Conservation (phyloP, 2,797 vertebrate species). For the Austrolebias charrua region DNA sequence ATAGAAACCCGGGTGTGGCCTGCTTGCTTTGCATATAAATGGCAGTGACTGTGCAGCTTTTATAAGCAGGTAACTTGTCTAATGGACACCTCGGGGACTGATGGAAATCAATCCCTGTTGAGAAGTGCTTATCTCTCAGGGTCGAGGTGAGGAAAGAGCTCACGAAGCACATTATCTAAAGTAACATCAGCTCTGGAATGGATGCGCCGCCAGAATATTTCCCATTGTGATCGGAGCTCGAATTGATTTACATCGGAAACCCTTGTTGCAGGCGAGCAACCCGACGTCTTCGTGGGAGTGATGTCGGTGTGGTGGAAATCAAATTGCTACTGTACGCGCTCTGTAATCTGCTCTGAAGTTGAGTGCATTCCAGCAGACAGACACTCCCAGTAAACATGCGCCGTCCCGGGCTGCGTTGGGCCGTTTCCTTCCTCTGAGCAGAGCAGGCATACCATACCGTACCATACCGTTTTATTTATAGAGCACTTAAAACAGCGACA, state of each 20-base stretch:
- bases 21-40: conserved; percentile 23
- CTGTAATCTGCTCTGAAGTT: conserved; percentile 56
- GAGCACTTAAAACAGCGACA: too few relatives aligned
- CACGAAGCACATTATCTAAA: conserved; percentile 56
- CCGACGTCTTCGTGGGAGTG: background rate
- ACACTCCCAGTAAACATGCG: conserved; percentile 72
- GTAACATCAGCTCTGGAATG: conserved; percentile 49
- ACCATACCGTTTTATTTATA: too few relatives aligned
- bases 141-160: conserved; percentile 16
- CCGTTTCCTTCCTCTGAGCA: conserved; percentile 41
- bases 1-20: conserved; percentile 45
- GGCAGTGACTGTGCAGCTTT: conserved; percentile 2
- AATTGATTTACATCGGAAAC: conserved; percentile 28
- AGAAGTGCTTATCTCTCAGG: conserved; percentile 50
- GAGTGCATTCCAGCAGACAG: conserved; percentile 69
- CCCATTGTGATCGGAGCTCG: conserved; percentile 30
- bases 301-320: conserved; percentile 13
- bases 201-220: conserved; percentile 49
- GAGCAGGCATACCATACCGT: too few relatives aligned
- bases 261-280: background rate
- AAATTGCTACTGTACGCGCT: conserved; percentile 34
- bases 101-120: conserved; percentile 62
- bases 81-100: conserved; percentile 57
- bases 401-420: conserved; percentile 62
- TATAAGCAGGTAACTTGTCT: conserved; percentile 56